These are phyloP conservation scores for Lytechinus variegatus DNA, from an alignment of 35 echinoderm and acorn worm genomes.

Conservation along the genomic window DNA sequence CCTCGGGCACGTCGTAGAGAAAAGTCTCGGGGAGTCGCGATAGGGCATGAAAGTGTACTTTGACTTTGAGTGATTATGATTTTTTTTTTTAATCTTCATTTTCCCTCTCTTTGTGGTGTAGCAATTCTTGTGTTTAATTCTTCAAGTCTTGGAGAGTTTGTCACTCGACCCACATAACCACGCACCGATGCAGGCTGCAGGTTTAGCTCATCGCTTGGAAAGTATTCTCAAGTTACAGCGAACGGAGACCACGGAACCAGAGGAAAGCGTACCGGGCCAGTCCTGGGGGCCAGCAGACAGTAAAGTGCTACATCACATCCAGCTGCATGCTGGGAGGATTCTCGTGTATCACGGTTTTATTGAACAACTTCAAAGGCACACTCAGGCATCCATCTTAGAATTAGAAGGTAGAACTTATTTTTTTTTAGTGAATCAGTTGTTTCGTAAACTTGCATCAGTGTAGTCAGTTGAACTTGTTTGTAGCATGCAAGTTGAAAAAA, in stretches of 20 bases:
- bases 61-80: neutral
- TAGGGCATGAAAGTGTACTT: neutral
- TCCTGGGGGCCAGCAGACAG: neutral
- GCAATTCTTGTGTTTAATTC: slow-evolving; percentile 63
- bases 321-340: slow-evolving; percentile 34
- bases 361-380: slow-evolving; percentile 36
- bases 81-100: neutral
- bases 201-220: slow-evolving; percentile 61
- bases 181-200: slow-evolving; percentile 61
- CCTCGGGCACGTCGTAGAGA: neutral
- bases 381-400: slow-evolving; percentile 20
- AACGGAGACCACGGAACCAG: slow-evolving; percentile 30
- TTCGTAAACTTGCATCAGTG: too few species aligned
- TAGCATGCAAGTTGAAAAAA: too few species aligned
- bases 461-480: too few species aligned
- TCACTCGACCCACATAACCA: slow-evolving; percentile 65
- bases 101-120: slow-evolving; percentile 1
- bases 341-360: slow-evolving; percentile 40
- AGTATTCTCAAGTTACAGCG: slow-evolving; percentile 53
- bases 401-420: slow-evolving; percentile 2
- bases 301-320: slow-evolving; percentile 43
- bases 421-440: too few species aligned
- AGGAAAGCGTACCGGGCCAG: slow-evolving; percentile 24
- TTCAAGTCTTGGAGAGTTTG: slow-evolving; percentile 66
- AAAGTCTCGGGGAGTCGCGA: neutral